phyloP scores from a whole-genome alignment of 1,140 invertebrate species.

The Ganaspis sp. region DNA sequence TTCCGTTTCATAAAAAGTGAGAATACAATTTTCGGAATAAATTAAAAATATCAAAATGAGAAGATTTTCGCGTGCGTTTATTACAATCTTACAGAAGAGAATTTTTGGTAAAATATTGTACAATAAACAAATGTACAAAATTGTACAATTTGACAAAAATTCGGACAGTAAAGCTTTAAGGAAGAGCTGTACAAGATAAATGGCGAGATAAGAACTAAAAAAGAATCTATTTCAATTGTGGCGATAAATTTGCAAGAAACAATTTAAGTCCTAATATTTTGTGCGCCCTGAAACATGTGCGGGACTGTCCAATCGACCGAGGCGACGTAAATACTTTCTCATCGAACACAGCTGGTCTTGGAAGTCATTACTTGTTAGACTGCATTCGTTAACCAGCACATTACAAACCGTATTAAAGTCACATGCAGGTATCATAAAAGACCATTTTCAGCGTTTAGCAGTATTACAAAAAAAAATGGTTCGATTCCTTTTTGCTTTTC shows the following conservation, averaged over 20 bases:
- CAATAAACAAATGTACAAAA: too few species aligned
- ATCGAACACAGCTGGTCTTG: slow-evolving; percentile 24
- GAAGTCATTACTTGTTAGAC: slow-evolving; percentile 23
- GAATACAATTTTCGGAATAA: too few species aligned
- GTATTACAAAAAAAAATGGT: neutral
- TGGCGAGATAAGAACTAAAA: neutral
- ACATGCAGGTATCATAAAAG: slow-evolving; percentile 8
- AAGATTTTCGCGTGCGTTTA: too few species aligned
- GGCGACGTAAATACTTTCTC: slow-evolving; percentile 16
- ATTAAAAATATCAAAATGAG: too few species aligned
- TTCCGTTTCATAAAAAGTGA: too few species aligned
- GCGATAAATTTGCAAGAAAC: neutral
- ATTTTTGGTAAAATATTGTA: too few species aligned
- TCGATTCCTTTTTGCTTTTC: neutral
- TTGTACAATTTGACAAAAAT: too few species aligned
- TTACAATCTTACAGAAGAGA: too few species aligned
- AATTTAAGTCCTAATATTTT: slow-evolving; percentile 9
- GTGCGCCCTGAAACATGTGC: slow-evolving; percentile 6
- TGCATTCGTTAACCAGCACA: slow-evolving; percentile 25
- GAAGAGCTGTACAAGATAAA: neutral
- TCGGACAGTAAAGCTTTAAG: too few species aligned
- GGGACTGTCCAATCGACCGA: neutral
- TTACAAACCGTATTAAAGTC: slow-evolving; percentile 22
- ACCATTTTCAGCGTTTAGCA: slow-evolving; percentile 3
- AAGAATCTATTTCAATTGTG: neutral